Evolutionary conservation across 1,140 invertebrate genomes (phyloP), one percentile per base, ranked within the genome.

Genomic region (Caenorhabditis remanei): DNA sequence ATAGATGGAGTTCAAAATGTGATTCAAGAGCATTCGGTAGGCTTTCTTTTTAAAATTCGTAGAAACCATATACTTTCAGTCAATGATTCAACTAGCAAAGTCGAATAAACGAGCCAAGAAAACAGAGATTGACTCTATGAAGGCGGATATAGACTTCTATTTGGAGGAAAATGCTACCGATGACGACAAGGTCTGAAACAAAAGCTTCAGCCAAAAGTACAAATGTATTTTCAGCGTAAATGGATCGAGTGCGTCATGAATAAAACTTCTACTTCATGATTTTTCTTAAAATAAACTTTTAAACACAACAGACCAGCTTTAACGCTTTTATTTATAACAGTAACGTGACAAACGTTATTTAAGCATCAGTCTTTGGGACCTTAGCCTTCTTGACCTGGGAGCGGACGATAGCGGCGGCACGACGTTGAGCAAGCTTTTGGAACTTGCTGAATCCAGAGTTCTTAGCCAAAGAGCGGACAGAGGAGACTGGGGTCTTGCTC

Each of bases 371-470:
- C 75, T 83, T 83, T 32, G 85, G 58, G 24, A 48, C 58, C 82
- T 83, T 56, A 9, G 82, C 19, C 82, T 83, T 87, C 43, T 82
- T 82, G 55, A 63, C 41, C 32, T 83, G 79, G 79, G 86, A 65
- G 79, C 86, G 86, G 82, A 87, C 75, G 46, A 71, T 24, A 43
- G 58, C 79, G 58, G 86, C 55, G 14, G 86, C 86, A 63, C 86
- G 86, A 63, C 79, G 86, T 82, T 83, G 79, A 24, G 86, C 86
- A 21, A 87, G 58, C 56, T 87, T 85, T 8, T 83, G 67, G 41
- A 40, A 32, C 79, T 88, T 88, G 84, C 41, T 56, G 58, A 88
- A 41, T 55, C 50, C 61, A 40, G 53, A 65, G 55, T 83, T 71
- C 50, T 67, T 48, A 19, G 55, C 75, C 55, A 88, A 67, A 50